Evolutionary conservation across 2,888 invertebrate genomes (phyloP), one percentile per base, ranked within the genome.

Genomic region (Zootermopsis nevadensis): DNA sequence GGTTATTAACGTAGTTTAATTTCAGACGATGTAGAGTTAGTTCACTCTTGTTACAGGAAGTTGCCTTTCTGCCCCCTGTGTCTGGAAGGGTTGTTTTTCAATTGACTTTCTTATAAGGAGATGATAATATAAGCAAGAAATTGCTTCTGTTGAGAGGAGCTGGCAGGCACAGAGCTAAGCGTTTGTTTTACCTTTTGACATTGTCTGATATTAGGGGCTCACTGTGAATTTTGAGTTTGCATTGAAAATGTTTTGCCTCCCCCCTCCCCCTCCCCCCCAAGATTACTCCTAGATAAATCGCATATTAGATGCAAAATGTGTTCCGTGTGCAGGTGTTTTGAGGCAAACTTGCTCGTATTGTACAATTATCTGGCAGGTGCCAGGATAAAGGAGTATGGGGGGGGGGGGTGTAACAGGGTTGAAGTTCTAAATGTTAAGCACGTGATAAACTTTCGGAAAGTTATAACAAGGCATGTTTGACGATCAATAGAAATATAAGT

Each of bases 21-120:
- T 48, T 15, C 19, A 15, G 48, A 48, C 48, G 19, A 4, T 15
- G 19, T 2, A 48, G 48, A 48, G 19, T 48, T 48, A 19, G 48
- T 48, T 48, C 74, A 33, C 22, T 74, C 12, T 74, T 74, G 74
- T 22, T 42, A 38, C 8, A 0, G 35, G 38, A 35, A 24, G 38
- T 38, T 74, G 10, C 38, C 24, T 74, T 74, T 38, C 38, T 74
- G 38, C 1, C 27, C 74, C 35, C 27, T 24, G n/a, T 74, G 74
- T 74, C 74, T 74, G n/a, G 69, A 74, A 42, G 38, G 74, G 74
- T n/a, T 74, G n/a, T 35, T 74, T 74, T 74, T 74, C 74, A 74
- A 42, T 74, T 74, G 74, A 74, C 74, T 74, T 69, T 69, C 69
- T 69, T 74, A n/a, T 38, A 42, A 7, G 74, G 74, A 35, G 74